Evolutionary conservation across 2,888 invertebrate species (phyloP), one percentile per base, ranked within the genome.

Genomic region (Epistrophe eligans): DNA sequence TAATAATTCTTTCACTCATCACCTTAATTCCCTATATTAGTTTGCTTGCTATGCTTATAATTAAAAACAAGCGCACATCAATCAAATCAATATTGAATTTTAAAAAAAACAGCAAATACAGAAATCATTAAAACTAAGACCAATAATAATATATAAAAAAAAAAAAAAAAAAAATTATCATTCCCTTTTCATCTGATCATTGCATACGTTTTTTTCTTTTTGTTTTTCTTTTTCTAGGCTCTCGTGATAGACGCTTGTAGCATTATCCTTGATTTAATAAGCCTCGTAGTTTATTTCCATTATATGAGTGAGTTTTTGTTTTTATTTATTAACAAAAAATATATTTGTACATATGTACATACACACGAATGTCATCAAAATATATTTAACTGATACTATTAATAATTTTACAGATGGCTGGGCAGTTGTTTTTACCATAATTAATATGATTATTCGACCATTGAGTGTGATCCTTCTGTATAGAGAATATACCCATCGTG

Each of bases 211-310:
- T 55, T 71, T 81, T 87, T 70, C 79, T 84, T 89, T 91, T 91
- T 32, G 74, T 82, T 80, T 79, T 81, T 87, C 72, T 81, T 84
- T 89, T 91, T 91, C 50, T 91, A 93, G 93, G 93, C 93, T 88
- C 91, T 93, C 89, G 90, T 92, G 85, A 92, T 93, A 88, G 89
- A 93, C 89, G 91, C 89, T 89, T 91, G 91, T 88, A 92, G 93
- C 90, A 92, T 93, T 89, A 90, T 93, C 90, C 90, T 93, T 89
- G 93, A 93, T 90, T 89, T 93, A 90, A 89, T 92, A 89, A 90
- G 90, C 90, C 91, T 93, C 84, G 90, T 92, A 88, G 73, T 91
- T 82, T 90, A 90, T 90, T 91, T 90, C 89, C n/a, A 89, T 82
- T 73, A 8, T 50, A 91, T 92, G 92, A 93, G 93, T 93, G 90